These are phyloP conservation scores for Epizoanthus rinbou DNA, from an alignment of 92 coral and sea anemone species.

Conservation along the genomic window DNA sequence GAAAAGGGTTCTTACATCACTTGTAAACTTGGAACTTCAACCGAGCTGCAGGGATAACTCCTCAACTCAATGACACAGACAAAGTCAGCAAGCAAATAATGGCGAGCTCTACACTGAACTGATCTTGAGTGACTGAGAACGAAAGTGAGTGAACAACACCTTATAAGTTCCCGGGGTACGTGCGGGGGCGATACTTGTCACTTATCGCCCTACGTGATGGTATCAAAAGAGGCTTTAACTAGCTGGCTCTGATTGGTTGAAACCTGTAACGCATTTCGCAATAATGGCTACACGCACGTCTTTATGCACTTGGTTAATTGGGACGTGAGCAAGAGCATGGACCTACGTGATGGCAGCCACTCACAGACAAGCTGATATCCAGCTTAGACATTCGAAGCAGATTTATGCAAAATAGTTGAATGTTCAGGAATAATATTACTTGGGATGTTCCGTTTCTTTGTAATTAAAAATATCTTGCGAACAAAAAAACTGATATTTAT, in stretches of 20 bases:
- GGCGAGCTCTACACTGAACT: background rate
- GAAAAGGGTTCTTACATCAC: slow-evolving; percentile 6
- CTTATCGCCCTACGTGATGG: slow-evolving; percentile 30
- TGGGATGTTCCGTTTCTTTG: no score
- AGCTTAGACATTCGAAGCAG: background rate
- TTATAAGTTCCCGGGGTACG: slow-evolving; percentile 11
- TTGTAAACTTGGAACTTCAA: slow-evolving; percentile 21
- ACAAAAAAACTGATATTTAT: no score
- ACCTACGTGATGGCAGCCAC: background rate
- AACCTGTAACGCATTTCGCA: background rate
- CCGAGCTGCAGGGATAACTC: background rate
- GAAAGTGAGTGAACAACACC: background rate
- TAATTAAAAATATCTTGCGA: no score
- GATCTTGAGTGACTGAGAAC: slow-evolving; percentile 9
- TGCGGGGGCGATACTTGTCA: slow-evolving; percentile 34
- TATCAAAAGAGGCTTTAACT: background rate
- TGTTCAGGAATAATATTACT: no score
- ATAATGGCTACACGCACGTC: slow-evolving; percentile 9
- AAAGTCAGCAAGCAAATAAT: background rate
- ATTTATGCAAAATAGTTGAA: no score
- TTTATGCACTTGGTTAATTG: no score
- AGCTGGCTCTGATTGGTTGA: slow-evolving; percentile 1
- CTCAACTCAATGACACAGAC: slow-evolving; percentile 19
- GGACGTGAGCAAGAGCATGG: background rate
- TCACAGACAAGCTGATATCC: background rate